Percentiles rank a stretch among this genome's conserved stretches.
phyloP scores from a whole-genome alignment of 2,888 invertebrate genomes.

The Abrostola triplasia region DNA sequence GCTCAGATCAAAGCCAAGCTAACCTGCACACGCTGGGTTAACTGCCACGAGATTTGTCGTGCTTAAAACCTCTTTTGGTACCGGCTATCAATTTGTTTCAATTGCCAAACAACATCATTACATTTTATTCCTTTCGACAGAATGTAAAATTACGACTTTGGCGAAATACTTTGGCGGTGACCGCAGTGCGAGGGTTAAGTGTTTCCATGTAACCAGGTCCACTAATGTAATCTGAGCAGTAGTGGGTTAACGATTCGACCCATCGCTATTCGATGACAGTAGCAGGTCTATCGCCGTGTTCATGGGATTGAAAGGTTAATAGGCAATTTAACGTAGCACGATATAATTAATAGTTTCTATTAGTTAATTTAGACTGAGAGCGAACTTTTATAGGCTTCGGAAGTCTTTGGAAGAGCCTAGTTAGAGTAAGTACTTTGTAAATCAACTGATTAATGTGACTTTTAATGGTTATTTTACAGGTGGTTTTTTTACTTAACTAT shows the following conservation, averaged over 20 bases:
- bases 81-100: constrained; percentile 38
- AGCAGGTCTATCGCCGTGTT: constrained; percentile 9
- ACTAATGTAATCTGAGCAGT: not conserved
- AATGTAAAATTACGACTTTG: constrained; percentile 5
- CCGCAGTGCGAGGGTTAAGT: not conserved
- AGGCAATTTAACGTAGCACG: constrained; percentile 17
- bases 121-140: constrained; percentile 25
- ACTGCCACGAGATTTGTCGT: constrained; percentile 27
- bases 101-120: constrained; percentile 45
- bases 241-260: constrained; percentile 8
- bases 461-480: too few relatives aligned
- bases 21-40: constrained; percentile 28
- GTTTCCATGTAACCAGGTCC: constrained; percentile 30
- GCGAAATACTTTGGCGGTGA: constrained; percentile 38
- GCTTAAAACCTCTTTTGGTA: constrained; percentile 10
- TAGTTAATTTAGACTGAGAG: not conserved
- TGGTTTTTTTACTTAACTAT: too few relatives aligned
- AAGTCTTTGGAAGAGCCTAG: too few relatives aligned
- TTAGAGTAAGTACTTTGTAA: too few relatives aligned
- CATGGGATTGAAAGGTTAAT: constrained; percentile 21
- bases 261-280: constrained; percentile 11
- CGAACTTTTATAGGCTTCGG: not conserved
- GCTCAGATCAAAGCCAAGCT: constrained; percentile 17
- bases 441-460: too few relatives aligned
- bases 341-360: constrained; percentile 28